phyloP scores from a whole-genome alignment of 2,888 invertebrate genomes.

The Hartigia nigra region DNA sequence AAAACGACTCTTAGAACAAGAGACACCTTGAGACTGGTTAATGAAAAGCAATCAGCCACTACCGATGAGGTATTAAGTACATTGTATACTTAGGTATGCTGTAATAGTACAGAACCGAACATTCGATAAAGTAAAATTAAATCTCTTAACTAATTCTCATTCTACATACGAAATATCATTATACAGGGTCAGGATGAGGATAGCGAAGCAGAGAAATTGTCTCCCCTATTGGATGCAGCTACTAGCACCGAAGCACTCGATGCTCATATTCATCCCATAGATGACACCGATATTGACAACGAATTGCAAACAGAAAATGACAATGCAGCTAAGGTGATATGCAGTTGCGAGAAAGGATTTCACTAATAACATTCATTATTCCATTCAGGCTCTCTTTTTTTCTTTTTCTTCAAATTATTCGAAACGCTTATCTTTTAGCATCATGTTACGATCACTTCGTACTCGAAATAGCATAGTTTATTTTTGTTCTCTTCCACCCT shows the following conservation, averaged over 20 bases:
- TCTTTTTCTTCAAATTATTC: background rate
- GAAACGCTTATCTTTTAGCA: background rate
- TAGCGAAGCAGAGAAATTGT: slow-evolving; percentile 85
- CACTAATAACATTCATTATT: slow-evolving; percentile 33
- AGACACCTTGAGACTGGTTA: slow-evolving; percentile 72
- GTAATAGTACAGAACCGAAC: background rate
- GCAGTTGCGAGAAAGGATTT: slow-evolving; percentile 43
- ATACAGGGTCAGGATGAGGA: slow-evolving; percentile 75
- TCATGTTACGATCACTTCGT: too few relatives aligned
- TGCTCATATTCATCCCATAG: slow-evolving; percentile 50
- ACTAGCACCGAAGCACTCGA: slow-evolving; percentile 58
- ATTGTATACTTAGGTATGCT: background rate
- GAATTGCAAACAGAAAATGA: slow-evolving; percentile 59
- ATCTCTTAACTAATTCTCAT: background rate
- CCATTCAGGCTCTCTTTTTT: background rate
- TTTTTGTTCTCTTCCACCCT: background rate
- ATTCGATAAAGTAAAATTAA: background rate
- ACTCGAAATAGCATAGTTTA: too few relatives aligned
- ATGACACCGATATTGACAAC: slow-evolving; percentile 60
- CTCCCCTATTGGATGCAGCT: slow-evolving; percentile 74
- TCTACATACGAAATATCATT: background rate
- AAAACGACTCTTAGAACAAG: slow-evolving; percentile 60
- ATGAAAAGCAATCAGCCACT: slow-evolving; percentile 68
- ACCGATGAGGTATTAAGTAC: slow-evolving; percentile 53
- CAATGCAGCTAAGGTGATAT: slow-evolving; percentile 50